Evolutionary conservation across 2,888 invertebrate genomes (phyloP).

Genomic region (Adelognathus sp.): DNA sequence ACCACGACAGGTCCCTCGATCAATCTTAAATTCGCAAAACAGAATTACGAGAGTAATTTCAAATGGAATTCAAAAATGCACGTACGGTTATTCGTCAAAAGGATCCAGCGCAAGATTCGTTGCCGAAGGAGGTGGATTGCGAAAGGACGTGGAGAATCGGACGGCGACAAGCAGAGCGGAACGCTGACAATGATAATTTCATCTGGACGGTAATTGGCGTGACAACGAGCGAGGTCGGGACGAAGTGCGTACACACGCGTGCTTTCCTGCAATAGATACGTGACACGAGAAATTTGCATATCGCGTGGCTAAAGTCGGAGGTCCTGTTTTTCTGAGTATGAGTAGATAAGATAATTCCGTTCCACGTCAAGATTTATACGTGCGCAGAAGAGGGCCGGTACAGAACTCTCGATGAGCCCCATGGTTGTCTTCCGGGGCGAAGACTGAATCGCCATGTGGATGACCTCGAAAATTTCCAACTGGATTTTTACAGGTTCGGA

Average conservation of each 20-base stretch:
- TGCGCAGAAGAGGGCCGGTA: not conserved
- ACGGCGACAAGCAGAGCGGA: slow-evolving; percentile 29
- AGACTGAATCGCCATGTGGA: not conserved
- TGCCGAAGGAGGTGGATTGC: slow-evolving; percentile 28
- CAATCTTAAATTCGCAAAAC: no score
- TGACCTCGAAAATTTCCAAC: not conserved
- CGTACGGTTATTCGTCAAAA: no score
- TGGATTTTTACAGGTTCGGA: not conserved
- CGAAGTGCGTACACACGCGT: not conserved
- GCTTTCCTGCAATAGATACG: not conserved
- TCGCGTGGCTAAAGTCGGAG: slow-evolving; percentile 10
- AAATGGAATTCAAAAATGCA: no score
- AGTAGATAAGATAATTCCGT: not conserved
- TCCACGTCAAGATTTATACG: not conserved
- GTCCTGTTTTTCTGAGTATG: not conserved
- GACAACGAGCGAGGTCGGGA: slow-evolving; percentile 45
- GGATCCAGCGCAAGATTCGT: not conserved
- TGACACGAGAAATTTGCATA: not conserved
- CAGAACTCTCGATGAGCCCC: no score
- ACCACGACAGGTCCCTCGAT: no score
- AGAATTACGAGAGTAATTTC: no score
- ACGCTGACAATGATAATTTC: slow-evolving; percentile 49
- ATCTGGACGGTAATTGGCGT: slow-evolving; percentile 42
- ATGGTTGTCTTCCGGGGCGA: no score
- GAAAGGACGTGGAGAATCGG: slow-evolving; percentile 28